Evolutionary conservation across 2,113 vertebrate species (phyloP).

Genomic region (Loxodonta africana): DNA sequence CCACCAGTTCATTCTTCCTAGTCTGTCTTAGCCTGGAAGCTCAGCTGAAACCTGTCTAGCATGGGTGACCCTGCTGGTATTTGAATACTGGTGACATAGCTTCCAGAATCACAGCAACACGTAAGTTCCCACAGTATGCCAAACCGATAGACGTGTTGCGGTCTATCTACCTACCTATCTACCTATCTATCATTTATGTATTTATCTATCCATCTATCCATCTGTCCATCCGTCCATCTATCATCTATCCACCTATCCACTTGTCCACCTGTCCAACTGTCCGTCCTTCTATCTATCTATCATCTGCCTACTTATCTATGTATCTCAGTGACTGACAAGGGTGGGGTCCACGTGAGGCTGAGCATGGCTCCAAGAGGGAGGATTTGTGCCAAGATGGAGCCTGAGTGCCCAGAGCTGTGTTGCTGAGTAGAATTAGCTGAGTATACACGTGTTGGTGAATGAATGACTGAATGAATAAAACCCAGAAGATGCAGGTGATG

Average conservation of each 20-base stretch:
- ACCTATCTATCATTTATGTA: neutral
- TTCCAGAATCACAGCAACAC: too few species aligned
- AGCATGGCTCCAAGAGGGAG: neutral
- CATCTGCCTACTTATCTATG: too few species aligned
- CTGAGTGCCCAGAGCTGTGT: neutral
- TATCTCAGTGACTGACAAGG: neutral
- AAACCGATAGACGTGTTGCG: too few species aligned
- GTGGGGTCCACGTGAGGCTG: neutral
- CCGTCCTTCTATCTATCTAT: too few species aligned
- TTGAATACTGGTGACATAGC: too few species aligned
- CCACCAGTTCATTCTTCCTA: too few species aligned
- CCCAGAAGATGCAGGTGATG: neutral
- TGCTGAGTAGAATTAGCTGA: neutral
- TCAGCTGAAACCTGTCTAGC: too few species aligned
- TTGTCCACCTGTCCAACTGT: too few species aligned
- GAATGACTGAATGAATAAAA: neutral
- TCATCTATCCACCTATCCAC: neutral
- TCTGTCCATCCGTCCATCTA: neutral
- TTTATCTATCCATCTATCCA: neutral
- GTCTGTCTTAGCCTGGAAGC: too few species aligned
- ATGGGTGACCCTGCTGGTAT: too few species aligned
- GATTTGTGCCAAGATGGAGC: neutral
- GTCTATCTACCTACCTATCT: neutral
- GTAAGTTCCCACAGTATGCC: too few species aligned
- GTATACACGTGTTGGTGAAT: neutral